Evolutionary conservation across 92 coral and sea anemone genomes (phyloP).

Genomic region (Parazoanthus swiftii): DNA sequence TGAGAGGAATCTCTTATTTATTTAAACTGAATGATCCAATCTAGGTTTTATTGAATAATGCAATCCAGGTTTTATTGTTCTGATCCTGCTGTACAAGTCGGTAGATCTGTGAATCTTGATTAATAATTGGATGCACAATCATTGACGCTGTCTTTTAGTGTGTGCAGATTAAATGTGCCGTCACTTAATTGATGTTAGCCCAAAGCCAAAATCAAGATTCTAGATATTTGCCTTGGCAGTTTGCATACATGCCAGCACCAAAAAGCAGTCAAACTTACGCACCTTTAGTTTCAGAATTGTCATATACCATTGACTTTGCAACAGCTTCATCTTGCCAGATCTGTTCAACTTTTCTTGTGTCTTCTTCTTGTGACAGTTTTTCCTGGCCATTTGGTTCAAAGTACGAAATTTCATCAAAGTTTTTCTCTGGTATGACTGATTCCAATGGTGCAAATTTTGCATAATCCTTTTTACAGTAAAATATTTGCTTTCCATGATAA

Average conservation of each 20-base stretch:
- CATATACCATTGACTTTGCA: background rate
- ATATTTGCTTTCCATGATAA: constrained; percentile 46
- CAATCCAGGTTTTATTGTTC: rapidly evolving
- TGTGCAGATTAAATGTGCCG: constrained; percentile 43
- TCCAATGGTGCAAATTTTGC: constrained; percentile 57
- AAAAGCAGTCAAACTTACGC: background rate
- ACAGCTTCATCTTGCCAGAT: background rate
- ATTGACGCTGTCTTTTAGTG: too few relatives aligned
- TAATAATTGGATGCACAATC: too few relatives aligned
- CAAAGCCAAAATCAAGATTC: too few relatives aligned
- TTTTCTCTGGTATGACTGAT: constrained; percentile 60
- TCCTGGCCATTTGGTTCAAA: background rate
- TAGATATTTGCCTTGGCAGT: background rate
- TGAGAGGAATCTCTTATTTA: too few relatives aligned
- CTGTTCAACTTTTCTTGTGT: background rate
- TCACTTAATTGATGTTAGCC: background rate
- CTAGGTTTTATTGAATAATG: too few relatives aligned
- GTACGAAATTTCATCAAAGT: constrained; percentile 43
- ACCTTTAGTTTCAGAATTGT: background rate
- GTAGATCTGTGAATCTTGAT: too few relatives aligned
- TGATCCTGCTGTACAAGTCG: too few relatives aligned
- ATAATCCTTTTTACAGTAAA: constrained; percentile 55
- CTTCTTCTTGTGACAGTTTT: background rate
- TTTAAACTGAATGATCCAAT: too few relatives aligned
- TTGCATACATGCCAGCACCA: too few relatives aligned